Evolutionary conservation across 2,113 vertebrate genomes (phyloP), one percentile per base, ranked within the genome.

Genomic region (Lamprologus sp.): DNA sequence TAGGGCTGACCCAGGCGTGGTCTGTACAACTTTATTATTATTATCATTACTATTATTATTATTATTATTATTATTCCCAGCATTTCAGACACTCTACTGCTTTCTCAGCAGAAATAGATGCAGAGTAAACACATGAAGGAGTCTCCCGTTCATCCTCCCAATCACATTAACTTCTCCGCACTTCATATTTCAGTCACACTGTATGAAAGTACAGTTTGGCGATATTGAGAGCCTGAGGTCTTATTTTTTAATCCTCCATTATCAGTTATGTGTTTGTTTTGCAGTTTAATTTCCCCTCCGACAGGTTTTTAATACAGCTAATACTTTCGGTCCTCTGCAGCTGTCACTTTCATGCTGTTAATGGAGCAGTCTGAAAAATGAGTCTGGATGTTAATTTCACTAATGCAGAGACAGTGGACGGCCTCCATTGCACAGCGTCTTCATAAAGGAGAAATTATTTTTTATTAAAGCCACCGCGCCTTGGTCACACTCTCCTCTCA

Each of bases 381-480:
- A 23, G 26, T 83, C 87, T 84, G 63, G 87, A 89, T 79, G 90
- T 85, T 92, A 58, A 89, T 88, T 87, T 85, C 49, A 51, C 79
- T 89, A 85, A 89, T 84, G 70, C 83, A 58, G 73, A 65, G 77
- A 89, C 87, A 58, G 37, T 37, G 53, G 79, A 53, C 9, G 10
- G 45, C 60, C 90, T 84, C 84, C 37, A 45, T 87, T 82, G 60
- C 82, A 47, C n/a, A 4, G 17, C 42, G 51, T 68, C 77, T 90
- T 91, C 86, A 91, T 89, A 81, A 92, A 89, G 83, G 68, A 75
- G 83, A 54, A 90, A 87, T 92, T 83, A 82, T 56, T 85, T 87
- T 83, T 91, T 84, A 92, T 90, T 82, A 85, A 42, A 84, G 87
- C 26, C 86, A 14, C 58, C 11, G 1, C 35, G 6, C 40, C 68